phyloP scores from a whole-genome alignment of 2,113 vertebrate species.

The Artemisiospiza belli region DNA sequence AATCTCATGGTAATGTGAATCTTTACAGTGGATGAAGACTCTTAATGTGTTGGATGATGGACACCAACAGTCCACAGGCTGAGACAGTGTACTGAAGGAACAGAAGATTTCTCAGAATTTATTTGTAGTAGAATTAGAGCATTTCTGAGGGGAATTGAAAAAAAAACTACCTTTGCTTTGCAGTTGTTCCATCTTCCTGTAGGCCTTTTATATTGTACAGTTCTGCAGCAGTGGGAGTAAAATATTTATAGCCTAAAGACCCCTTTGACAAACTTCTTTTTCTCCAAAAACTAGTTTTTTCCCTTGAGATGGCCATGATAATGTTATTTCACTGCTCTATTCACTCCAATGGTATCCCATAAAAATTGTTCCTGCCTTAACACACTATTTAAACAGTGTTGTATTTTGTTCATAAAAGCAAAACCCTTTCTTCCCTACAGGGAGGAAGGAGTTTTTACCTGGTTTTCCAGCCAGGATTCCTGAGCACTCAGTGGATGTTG shows the following conservation, averaged over 20 bases:
- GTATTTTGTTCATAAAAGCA: neutral
- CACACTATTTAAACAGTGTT: neutral
- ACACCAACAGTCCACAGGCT: neutral
- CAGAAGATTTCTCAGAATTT: neutral
- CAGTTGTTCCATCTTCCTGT: neutral
- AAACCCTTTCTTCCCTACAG: neutral
- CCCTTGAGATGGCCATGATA: neutral
- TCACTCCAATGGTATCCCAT: neutral
- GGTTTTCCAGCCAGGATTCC: neutral
- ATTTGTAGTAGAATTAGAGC: neutral
- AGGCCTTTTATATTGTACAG: neutral
- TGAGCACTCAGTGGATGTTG: neutral
- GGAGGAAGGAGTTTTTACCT: neutral
- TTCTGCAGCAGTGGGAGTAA: neutral
- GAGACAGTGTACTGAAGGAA: neutral
- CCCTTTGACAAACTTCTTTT: neutral
- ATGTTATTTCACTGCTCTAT: neutral
- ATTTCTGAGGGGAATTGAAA: neutral
- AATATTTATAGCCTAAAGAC: neutral
- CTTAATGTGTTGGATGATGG: neutral
- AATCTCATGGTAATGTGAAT: neutral
- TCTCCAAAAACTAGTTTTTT: rapidly evolving
- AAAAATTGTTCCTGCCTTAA: neutral
- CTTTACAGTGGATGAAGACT: neutral
- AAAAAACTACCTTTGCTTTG: neutral